Percentiles rank a stretch among this genome's conserved stretches.
Conservation (phyloP, 1,140 invertebrate species). For the Antheraea pernyi region DNA sequence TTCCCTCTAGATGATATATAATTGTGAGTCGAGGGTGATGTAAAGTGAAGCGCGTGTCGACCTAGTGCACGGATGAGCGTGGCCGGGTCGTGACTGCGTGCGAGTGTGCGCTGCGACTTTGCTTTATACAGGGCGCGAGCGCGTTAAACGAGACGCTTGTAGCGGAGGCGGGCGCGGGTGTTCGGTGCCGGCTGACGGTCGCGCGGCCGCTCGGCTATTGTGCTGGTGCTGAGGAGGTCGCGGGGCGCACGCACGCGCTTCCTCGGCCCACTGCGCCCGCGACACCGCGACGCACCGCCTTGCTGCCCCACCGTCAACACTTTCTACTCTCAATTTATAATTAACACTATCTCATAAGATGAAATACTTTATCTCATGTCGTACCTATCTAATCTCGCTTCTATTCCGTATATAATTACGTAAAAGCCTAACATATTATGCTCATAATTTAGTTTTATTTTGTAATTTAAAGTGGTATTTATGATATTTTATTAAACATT, state of each 20-base stretch:
- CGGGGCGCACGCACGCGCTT: slow-evolving; percentile 39
- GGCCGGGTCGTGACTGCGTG: slow-evolving; percentile 64
- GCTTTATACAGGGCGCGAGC: slow-evolving; percentile 48
- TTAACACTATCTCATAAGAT: slow-evolving; percentile 47
- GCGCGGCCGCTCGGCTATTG: background rate
- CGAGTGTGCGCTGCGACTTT: slow-evolving; percentile 51
- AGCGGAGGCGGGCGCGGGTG: slow-evolving; percentile 31
- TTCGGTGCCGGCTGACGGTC: too few relatives aligned
- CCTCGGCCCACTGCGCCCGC: slow-evolving; percentile 36
- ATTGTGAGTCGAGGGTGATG: slow-evolving; percentile 11
- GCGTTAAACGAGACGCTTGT: slow-evolving; percentile 21
- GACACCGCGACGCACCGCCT: slow-evolving; percentile 22
- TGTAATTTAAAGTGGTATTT: too few relatives aligned
- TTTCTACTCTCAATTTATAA: slow-evolving; percentile 57
- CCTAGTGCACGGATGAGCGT: slow-evolving; percentile 54
- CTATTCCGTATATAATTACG: slow-evolving; percentile 1
- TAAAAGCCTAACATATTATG: background rate
- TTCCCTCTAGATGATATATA: slow-evolving; percentile 7
- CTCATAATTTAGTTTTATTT: background rate
- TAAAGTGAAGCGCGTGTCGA: slow-evolving; percentile 44
- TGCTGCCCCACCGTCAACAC: slow-evolving; percentile 51
- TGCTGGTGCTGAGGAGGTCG: slow-evolving; percentile 41
- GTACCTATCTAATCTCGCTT: slow-evolving; percentile 16
- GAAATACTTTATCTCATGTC: slow-evolving; percentile 42
- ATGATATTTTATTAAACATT: too few relatives aligned